Base-by-base conservation (phyloP, 2,113 vertebrate genomes). In the Synodontis membranacea region DNA sequence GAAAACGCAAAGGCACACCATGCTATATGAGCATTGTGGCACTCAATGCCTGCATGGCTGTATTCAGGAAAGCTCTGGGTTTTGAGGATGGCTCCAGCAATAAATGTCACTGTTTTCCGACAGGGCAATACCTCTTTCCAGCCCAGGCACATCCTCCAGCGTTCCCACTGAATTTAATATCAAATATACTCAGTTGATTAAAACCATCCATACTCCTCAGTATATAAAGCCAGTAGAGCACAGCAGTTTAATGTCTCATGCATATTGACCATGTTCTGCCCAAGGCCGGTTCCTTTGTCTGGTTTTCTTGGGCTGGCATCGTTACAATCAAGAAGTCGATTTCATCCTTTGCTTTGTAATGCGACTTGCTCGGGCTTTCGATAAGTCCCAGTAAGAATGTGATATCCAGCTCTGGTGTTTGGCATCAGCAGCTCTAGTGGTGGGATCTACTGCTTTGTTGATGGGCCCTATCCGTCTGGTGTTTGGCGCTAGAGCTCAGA, bases 251-350 rank as follows among this genome's bases (percentile, higher is more conserved):
- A 82, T 82, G 66, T 82, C 79, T 62, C n/a, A 42, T 86, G 66
- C 79, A 86, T 86, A 82, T 86, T 86, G 85, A 86, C 66, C 52
- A 86, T 48, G 42, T 86, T 72, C 62, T 60, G 79, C 85, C 85
- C 39, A 31, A 62, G 78, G 79, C 62, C 52, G 82, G 21, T 48
- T 50, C 58, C 66, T 60, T 68, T 68, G 60, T 68, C 81, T 64
- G 60, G 25, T 82, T 48, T 14, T 48, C 80, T 37, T 52, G 17
- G 44, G 15, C 81, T 66, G 81, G 37, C 12, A 62, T 62, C 23
- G 12, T 82, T 10, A 64, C 58, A 82, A 81, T 42, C 54, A 80
- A 37, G 31, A 39, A 46, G 39, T 46, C 37, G 28, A 44, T 60
- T 60, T 37, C 44, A n/a, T 11, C 2, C 37, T 60, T 81, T 81